Percentiles rank a stretch among this genome's conserved stretches.
Evolutionary conservation across 2,888 invertebrate genomes (phyloP).

Genomic region (Ptilodon capucinus): DNA sequence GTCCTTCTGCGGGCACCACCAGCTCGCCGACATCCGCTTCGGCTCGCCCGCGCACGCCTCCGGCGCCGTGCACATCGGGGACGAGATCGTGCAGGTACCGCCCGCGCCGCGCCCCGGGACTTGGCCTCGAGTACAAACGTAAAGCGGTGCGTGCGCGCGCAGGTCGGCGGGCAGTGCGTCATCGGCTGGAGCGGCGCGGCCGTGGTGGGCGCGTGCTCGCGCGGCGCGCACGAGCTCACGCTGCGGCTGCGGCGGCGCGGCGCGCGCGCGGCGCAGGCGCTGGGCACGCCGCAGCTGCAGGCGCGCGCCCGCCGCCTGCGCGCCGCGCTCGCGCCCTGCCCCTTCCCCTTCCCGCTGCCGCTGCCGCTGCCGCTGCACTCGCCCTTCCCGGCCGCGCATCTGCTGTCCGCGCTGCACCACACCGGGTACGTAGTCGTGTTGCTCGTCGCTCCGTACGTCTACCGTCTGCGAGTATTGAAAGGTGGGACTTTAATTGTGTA

Average conservation of each 20-base stretch:
- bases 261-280: constrained; percentile 36
- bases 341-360: neutral
- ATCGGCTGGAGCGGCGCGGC: constrained; percentile 61
- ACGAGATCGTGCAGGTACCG: constrained; percentile 95
- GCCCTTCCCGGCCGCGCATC: too few relatives aligned
- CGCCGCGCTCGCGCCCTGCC: neutral
- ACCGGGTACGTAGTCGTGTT: too few relatives aligned
- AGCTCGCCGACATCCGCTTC: constrained; percentile 94
- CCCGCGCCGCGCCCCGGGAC: neutral
- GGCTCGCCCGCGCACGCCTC: constrained; percentile 96
- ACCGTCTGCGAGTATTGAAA: too few relatives aligned
- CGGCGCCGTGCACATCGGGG: constrained; percentile 96
- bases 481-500: too few relatives aligned
- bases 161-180: constrained; percentile 63
- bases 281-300: constrained; percentile 29
- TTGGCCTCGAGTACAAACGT: neutral
- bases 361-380: constrained; percentile 6
- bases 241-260: constrained; percentile 50
- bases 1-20: constrained; percentile 88
- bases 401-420: constrained; percentile 35
- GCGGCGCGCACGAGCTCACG: constrained; percentile 36
- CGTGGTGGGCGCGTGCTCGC: constrained; percentile 39
- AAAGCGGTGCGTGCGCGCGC: constrained; percentile 3
- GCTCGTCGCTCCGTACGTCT: too few relatives aligned
- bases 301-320: constrained; percentile 14